Evolutionary conservation across 2,888 invertebrate genomes (phyloP).

Genomic region (Herminia tarsipennalis): DNA sequence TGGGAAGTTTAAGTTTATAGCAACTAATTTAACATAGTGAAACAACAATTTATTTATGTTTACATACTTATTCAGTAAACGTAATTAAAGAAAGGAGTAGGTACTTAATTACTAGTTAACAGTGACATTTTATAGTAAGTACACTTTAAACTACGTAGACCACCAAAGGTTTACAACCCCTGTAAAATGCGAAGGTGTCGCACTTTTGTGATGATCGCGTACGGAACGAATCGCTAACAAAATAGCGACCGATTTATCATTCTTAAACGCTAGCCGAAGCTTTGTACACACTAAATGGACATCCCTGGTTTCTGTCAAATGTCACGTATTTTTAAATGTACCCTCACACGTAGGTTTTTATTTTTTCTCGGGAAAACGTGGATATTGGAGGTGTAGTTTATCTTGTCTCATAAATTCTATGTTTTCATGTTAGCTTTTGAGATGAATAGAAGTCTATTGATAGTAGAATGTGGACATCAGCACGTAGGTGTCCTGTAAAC

Average conservation of each 20-base stretch:
- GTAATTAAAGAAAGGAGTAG: no score
- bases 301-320: conserved; percentile 69
- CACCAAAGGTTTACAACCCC: conserved; percentile 37
- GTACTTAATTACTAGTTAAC: no score
- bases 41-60: no score
- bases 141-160: no score
- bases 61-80: no score
- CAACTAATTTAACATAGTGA: no score
- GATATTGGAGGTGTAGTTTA: conserved; percentile 11
- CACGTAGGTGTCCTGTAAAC: background rate
- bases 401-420: conserved; percentile 8
- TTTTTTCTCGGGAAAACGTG: conserved; percentile 18
- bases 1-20: no score
- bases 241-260: conserved; percentile 81
- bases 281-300: conserved; percentile 76
- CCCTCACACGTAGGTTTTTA: conserved; percentile 58
- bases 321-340: conserved; percentile 73
- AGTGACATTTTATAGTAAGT: no score
- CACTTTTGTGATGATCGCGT: conserved; percentile 70
- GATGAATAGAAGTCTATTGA: conserved; percentile 6
- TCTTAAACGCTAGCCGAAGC: conserved; percentile 74
- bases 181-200: conserved; percentile 58
- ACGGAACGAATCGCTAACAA: conserved; percentile 80
- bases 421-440: conserved; percentile 1
- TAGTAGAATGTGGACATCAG: background rate